Evolutionary conservation across 2,113 vertebrate species (phyloP).

Genomic region (Parus major): DNA sequence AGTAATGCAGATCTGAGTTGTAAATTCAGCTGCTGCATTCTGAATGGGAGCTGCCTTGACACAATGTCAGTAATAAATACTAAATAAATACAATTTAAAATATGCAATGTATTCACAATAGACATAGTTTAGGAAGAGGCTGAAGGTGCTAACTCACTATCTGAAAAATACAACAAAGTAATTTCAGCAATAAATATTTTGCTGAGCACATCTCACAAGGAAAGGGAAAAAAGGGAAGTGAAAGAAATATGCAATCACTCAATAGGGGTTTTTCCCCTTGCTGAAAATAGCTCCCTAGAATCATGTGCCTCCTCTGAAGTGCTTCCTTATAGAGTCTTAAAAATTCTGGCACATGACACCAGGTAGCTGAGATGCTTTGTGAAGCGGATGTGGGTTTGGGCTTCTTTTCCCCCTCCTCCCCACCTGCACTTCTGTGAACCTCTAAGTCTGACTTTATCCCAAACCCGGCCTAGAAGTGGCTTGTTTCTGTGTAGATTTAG

Average conservation of each 20-base stretch:
- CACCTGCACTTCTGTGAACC: neutral
- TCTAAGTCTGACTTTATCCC: neutral
- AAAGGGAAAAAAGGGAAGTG: neutral
- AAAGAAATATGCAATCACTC: neutral
- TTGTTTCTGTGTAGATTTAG: neutral
- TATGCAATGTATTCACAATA: neutral
- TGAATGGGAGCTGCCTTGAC: neutral
- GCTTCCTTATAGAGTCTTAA: neutral
- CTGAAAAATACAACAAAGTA: neutral
- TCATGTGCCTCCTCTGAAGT: neutral
- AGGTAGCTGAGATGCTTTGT: neutral
- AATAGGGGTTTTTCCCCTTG: neutral
- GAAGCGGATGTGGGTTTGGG: neutral
- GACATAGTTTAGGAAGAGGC: neutral
- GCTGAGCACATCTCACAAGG: neutral
- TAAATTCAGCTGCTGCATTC: neutral
- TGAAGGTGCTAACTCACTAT: neutral
- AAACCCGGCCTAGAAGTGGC: fast-evolving
- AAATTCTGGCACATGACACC: neutral
- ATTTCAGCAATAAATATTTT: neutral
- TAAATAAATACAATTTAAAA: neutral
- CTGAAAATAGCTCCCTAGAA: neutral
- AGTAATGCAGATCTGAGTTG: neutral
- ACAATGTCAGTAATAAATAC: neutral
- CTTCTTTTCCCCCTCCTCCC: neutral